A percentile compares a stretch with the other conserved stretches of the same genome.
Conservation (phyloP, 2,888 invertebrate genomes). For the Carabus problematicus region DNA sequence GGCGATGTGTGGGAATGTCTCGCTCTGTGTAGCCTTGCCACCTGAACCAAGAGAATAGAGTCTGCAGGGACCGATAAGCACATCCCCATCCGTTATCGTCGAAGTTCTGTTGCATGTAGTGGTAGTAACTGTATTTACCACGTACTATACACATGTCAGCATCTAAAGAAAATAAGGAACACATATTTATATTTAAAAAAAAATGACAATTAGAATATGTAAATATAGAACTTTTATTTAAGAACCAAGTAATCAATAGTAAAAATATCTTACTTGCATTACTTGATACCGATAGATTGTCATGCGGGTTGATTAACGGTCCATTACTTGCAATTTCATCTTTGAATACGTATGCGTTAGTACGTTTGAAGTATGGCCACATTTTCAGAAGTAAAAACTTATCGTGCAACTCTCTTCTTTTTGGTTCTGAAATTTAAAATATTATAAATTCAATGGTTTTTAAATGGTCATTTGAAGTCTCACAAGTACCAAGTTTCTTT, state of each 20-base stretch:
- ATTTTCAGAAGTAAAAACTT: slow-evolving; percentile 72
- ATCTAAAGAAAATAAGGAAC: no score
- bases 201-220: slow-evolving; percentile 9
- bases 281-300: slow-evolving; percentile 59
- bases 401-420: slow-evolving; percentile 74
- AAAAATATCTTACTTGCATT: slow-evolving; percentile 26
- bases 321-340: slow-evolving; percentile 58
- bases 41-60: slow-evolving; percentile 94
- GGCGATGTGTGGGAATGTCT: slow-evolving; percentile 79
- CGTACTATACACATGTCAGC: slow-evolving; percentile 67
- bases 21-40: slow-evolving; percentile 80
- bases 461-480: no score
- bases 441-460: no score
- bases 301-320: slow-evolving; percentile 78
- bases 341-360: slow-evolving; percentile 69
- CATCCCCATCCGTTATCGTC: slow-evolving; percentile 99
- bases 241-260: background rate
- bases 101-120: slow-evolving; percentile 94
- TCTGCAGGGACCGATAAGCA: slow-evolving; percentile 97
- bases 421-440: slow-evolving; percentile 62
- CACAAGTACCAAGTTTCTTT: no score
- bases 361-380: slow-evolving; percentile 77
- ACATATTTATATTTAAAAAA: no score
- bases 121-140: slow-evolving; percentile 92
- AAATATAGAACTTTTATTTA: slow-evolving; percentile 1